Conservation (phyloP, 2,797 vertebrate genomes). For the Lycodopsis pacificus region DNA sequence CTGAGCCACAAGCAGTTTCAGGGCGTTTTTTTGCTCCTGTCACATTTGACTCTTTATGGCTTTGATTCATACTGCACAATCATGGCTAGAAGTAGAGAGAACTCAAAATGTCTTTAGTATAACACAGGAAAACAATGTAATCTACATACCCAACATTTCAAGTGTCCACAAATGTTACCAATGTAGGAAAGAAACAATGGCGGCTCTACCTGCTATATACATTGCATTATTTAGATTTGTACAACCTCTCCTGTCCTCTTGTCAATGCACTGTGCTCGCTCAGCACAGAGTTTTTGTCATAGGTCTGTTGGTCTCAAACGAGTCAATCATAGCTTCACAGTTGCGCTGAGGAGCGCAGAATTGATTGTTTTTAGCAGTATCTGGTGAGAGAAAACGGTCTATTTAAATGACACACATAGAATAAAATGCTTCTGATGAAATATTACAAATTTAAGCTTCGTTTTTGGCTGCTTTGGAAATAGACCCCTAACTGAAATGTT, state of each 20-base stretch:
- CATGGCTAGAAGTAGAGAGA: neutral
- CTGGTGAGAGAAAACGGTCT: rapidly evolving
- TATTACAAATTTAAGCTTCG: neutral
- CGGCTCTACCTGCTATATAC: too few species aligned
- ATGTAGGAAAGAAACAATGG: neutral
- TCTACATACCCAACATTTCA: too few species aligned
- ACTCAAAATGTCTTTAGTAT: neutral
- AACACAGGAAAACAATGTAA: neutral
- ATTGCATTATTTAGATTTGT: neutral
- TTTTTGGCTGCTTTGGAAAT: neutral
- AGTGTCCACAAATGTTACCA: neutral
- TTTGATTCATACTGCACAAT: neutral
- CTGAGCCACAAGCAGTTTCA: neutral
- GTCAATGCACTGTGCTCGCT: neutral
- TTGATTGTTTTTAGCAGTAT: neutral
- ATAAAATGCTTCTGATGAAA: neutral
- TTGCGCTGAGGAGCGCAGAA: neutral
- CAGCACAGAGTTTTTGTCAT: neutral
- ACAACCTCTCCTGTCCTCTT: neutral
- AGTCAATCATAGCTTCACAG: neutral
- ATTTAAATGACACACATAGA: neutral
- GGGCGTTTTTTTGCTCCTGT: too few species aligned
- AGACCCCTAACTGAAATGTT: neutral
- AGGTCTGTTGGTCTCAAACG: neutral
- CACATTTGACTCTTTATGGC: too few species aligned